Evolutionary conservation across 2,113 vertebrate species (phyloP).

Genomic region (Rattus rattus): DNA sequence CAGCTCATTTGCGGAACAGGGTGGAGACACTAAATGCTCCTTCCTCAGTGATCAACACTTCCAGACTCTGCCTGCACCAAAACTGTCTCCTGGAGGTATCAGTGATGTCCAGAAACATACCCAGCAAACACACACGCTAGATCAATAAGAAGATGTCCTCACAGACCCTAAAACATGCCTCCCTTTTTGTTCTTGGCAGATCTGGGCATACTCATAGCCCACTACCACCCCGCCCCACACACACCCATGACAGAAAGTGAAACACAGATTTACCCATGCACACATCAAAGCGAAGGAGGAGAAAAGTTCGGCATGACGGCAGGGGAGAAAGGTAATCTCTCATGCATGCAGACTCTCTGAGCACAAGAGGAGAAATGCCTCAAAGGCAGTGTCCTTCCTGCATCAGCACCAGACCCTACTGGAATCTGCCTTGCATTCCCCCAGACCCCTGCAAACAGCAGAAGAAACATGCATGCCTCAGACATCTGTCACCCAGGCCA

Average conservation of each 20-base stretch:
- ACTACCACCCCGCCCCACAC: background rate
- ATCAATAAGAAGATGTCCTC: background rate
- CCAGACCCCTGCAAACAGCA: background rate
- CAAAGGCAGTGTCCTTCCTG: background rate
- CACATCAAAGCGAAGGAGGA: background rate
- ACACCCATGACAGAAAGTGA: conserved; percentile 14
- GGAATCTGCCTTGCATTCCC: background rate
- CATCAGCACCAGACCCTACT: conserved; percentile 19
- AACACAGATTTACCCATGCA: background rate
- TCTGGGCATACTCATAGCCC: background rate
- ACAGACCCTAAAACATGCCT: background rate
- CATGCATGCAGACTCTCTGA: background rate
- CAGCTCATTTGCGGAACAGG: conserved; percentile 1
- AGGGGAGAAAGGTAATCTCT: conserved; percentile 44
- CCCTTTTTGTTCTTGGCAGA: background rate
- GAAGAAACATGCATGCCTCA: conserved; percentile 48
- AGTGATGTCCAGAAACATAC: background rate
- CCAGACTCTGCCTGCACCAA: background rate
- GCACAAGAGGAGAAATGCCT: background rate
- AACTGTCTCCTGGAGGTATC: background rate
- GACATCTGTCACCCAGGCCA: conserved; percentile 62
- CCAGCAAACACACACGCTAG: background rate
- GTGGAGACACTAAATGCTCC: background rate
- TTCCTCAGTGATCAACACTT: background rate
- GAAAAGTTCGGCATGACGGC: background rate